Base-by-base conservation (phyloP, 2,888 invertebrate genomes). In the Synanthedon andrenaeformis region DNA sequence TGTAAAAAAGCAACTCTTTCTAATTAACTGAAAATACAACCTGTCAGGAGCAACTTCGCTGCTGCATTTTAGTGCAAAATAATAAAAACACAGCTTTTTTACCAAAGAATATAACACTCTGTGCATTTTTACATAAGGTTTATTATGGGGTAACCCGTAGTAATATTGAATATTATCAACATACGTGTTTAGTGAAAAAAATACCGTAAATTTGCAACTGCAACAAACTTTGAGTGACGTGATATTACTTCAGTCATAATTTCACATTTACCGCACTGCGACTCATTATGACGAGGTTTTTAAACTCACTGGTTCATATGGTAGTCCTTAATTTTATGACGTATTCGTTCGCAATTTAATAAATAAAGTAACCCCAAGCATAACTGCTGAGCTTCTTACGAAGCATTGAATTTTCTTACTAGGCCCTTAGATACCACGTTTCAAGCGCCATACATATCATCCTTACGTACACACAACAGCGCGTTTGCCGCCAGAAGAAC, bases 21-120 rank as follows among this genome's bases (percentile, higher is more conserved):
- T 78, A 79, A 79, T 76, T 77, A 79, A 78, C 72, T 73, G 69
- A 70, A 76, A 76, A 70, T 72, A 65, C 60, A 61, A 69, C 66
- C 69, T 72, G 72, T 67, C 69, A 65, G 63, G 55, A 56, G 63
- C 66, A 67, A 69, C 65, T 45, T 45, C 45, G 12, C 42, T 41
- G 42, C 28, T 42, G 52, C 51, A 54, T 42, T 51, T 45, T 52
- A 58, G 56, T 54, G 54, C 57, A 62, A 56, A 58, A 55, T 45
- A 41, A 28, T 19, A 41, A 48, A 52, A 48, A 45, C 48, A 49
- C 50, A 13, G 41, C 42, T 50, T 11, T n/a, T 6, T 42, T 58
- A 14, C 8, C 45, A 45, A 45, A 3, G 13, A 13, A 45, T 13
- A 45, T 3, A 13, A 45, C n/a, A 45, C 45, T 45, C 45, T 45